Evolutionary conservation across 2,113 vertebrate genomes (phyloP).

Genomic region (Ochotona curzoniae): DNA sequence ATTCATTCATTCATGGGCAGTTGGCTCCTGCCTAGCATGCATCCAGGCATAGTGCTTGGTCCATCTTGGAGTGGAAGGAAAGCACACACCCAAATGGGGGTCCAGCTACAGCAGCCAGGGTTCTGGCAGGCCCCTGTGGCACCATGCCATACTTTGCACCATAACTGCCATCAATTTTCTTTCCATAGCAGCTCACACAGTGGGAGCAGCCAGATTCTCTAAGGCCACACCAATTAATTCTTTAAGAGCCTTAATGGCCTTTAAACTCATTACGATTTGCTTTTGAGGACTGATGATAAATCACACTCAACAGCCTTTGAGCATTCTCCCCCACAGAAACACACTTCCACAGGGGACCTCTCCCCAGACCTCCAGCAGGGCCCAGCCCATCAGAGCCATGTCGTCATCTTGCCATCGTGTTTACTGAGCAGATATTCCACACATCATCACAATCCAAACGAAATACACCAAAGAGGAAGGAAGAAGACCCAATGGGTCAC

Average conservation of each 20-base stretch:
- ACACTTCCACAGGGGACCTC: background rate
- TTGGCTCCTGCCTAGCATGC: fast-evolving
- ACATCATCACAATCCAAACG: constrained; percentile 49
- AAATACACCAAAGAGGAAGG: constrained; percentile 75
- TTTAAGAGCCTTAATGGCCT: constrained; percentile 63
- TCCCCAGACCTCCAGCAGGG: constrained; percentile 6
- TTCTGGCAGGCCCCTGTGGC: constrained; percentile 12
- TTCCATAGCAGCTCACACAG: constrained; percentile 24
- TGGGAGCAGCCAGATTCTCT: constrained; percentile 21
- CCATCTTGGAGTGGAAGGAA: too few relatives aligned
- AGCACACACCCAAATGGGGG: background rate
- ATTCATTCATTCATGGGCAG: background rate
- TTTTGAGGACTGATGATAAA: constrained; percentile 62
- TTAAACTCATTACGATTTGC: constrained; percentile 60
- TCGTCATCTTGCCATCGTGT: constrained; percentile 9
- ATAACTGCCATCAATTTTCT: constrained; percentile 27
- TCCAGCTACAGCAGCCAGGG: background rate
- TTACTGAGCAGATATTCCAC: background rate
- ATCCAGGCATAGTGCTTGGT: background rate
- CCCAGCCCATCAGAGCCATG: background rate
- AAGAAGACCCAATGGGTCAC: constrained; percentile 41
- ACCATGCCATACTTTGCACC: background rate
- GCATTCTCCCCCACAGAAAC: background rate
- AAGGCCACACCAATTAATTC: constrained; percentile 69
- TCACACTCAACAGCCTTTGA: constrained; percentile 35